Evolutionary conservation across 1,140 invertebrate genomes (phyloP), one percentile per base, ranked within the genome.

Genomic region (Pomacea maculata): DNA sequence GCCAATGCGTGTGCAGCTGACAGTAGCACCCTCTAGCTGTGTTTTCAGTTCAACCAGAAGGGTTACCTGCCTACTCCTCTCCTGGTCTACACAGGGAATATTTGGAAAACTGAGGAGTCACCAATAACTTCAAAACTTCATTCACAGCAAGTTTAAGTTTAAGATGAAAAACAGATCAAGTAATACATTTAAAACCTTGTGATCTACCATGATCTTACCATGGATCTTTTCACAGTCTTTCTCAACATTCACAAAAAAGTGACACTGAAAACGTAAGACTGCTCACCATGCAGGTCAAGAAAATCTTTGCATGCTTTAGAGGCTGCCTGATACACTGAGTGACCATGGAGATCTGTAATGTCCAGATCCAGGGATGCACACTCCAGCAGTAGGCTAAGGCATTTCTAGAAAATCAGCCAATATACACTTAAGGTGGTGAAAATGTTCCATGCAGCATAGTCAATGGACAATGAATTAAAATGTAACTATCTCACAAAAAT

Each of bases 271-370:
- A 52, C 45, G n/a, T 61, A 78, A n/a, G 34, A 25, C 29, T 25
- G 79, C 82, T 81, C 82, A 90, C 89, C 86, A 75, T 81, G 80
- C 55, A 83, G 82, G 34, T 81, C 25, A 10, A 91, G 83, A 67
- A 87, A 82, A 8, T 85, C 78, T 70, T 83, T 84, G 79, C 89
- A 91, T 12, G 75, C 67, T 8, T 73, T 57, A 29, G 90, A 89
- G 55, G 89, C 87, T 34, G 90, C 85, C 75, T 86, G 85, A 34
- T 84, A 77, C 0, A 89, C 84, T 71, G 83, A 86, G 73, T 85
- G 81, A 10, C 86, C 87, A 78, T 85, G 85, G 75, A 84, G 85
- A 77, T 91, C 88, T 70, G 82, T 82, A 19, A 73, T 75, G 14
- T 86, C 77, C 1, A 87, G 63, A 82, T 89, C 85, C 45, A 88